Base-by-base conservation (phyloP, 1,140 invertebrate species). In the Reticulitermes speratus region DNA sequence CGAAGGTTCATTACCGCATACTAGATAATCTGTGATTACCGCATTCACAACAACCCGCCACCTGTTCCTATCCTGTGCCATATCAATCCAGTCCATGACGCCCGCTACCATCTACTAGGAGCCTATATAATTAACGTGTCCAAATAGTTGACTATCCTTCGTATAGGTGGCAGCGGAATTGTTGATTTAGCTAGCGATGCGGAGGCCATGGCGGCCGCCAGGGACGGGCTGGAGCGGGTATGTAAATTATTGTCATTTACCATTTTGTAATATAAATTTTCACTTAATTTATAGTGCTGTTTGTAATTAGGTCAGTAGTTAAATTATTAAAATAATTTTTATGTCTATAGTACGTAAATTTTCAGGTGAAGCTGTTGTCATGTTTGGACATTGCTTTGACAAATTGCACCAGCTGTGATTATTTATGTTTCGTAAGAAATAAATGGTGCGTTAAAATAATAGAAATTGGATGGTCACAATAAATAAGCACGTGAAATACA, bases 181-280 rank as follows among this genome's bases (percentile, higher is more conserved):
- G 65, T 75, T 75, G 9, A 75, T 30, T 75, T 75, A 75, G 65
- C 65, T 75, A 75, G 65, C 65, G 65, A 75, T 75, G 65, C n/a
- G 65, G 65, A 30, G 65, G 65, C 65, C 65, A 75, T 75, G 65
- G 65, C 65, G 65, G 65, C 25, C n/a, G 65, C 65, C 65, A 30
- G 65, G 65, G 65, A 75, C 25, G 65, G 65, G 65, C n/a, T 75
- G 65, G 65, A 75, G 65, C 65, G 65, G 65, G 65, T 75, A 75
- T 75, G 65, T 75, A 75, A 75, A 75, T 75, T 75, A 75, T 30
- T n/a, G n/a, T 75, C 7, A 75, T 75, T 75, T 75, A n/a, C 65
- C 65, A 11, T 75, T 75, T 75, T 12, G 14, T 75, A 30, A 9
- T 30, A 30, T 1, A 75, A n/a, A 75, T 75, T n/a, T 75, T 75